Percentiles rank a stretch among this genome's conserved stretches.
Conservation (phyloP, 2,888 invertebrate genomes). For the Philonicus albiceps region DNA sequence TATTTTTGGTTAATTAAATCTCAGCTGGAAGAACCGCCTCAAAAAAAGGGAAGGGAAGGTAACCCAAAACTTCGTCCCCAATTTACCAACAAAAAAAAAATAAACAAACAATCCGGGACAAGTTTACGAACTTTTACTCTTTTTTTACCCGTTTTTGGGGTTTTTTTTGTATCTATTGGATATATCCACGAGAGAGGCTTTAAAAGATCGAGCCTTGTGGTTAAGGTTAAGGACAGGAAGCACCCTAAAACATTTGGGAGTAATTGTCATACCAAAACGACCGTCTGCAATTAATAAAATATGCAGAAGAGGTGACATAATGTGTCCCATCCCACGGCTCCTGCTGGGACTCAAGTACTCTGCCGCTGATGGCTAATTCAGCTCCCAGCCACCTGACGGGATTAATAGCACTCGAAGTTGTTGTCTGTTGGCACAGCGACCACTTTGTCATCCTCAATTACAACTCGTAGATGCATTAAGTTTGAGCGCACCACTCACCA, state of each 20-base stretch:
- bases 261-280: neutral
- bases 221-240: neutral
- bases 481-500: neutral
- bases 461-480: neutral
- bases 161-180: neutral
- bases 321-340: neutral
- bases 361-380: neutral
- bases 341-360: neutral
- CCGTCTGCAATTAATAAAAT: neutral
- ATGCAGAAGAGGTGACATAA: neutral
- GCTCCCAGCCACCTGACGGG: neutral
- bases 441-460: neutral
- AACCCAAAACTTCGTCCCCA: neutral
- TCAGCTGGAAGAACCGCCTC: neutral
- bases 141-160: neutral
- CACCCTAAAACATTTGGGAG: neutral
- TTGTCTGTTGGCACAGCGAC: neutral
- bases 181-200: neutral
- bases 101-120: neutral
- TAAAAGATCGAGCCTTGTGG: neutral
- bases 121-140: neutral
- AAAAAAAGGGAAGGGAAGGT: neutral
- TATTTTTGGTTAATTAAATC: constrained; percentile 25
- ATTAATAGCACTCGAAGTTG: neutral
- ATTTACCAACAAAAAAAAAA: neutral